These are phyloP conservation scores for Microcebus jonahi DNA, from an alignment of 2,113 vertebrate genomes.

Conservation along the genomic window DNA sequence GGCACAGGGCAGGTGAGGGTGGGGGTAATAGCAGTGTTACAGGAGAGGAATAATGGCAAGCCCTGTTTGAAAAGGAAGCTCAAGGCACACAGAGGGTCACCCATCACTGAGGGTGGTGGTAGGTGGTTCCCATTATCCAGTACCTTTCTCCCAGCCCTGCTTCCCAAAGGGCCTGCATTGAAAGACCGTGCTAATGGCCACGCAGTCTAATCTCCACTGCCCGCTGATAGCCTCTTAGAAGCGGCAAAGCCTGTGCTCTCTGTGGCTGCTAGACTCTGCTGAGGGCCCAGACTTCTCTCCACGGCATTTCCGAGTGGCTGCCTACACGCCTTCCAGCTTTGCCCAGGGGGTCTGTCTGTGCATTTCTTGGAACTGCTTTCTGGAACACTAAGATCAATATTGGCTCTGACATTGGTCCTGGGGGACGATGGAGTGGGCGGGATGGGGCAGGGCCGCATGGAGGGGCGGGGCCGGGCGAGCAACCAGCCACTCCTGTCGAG, in stretches of 20 bases:
- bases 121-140: too few species aligned
- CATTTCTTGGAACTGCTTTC: not conserved
- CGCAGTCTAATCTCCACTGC: not conserved
- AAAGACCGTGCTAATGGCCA: not conserved
- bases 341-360: not conserved
- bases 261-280: not conserved
- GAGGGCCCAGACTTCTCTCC: not conserved
- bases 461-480: fast-evolving
- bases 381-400: not conserved
- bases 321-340: not conserved
- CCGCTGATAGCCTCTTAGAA: not conserved
- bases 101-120: fast-evolving
- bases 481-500: not conserved
- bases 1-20: not conserved
- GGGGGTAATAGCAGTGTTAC: fast-evolving
- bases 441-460: too few species aligned
- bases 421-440: not conserved
- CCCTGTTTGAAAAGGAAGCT: not conserved
- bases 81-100: not conserved
- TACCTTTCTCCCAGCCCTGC: not conserved
- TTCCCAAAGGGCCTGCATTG: not conserved
- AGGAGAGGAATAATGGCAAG: not conserved
- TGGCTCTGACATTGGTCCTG: not conserved
- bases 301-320: not conserved
- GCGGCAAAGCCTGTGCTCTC: not conserved